Evolutionary conservation across 2,888 invertebrate genomes (phyloP), one percentile per base, ranked within the genome.

Genomic region (Atethmia centrago): DNA sequence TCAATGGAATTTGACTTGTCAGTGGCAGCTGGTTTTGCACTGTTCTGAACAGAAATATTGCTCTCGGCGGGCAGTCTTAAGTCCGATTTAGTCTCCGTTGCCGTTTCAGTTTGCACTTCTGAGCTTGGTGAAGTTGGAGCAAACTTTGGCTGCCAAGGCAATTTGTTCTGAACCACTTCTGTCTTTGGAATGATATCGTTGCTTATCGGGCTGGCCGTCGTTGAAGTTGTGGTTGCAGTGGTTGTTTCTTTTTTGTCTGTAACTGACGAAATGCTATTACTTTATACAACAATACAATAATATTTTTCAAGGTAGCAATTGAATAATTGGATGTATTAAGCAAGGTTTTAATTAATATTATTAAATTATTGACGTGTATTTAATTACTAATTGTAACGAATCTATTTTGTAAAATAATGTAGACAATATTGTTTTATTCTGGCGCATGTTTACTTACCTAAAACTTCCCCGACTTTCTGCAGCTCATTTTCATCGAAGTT

Each of bases 401-500:
- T 21, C 5, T 21, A 14, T 61, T 28, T 36, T 12, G 16, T n/a
- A 9, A 69, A 45, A 59, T 51, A 21, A n/a, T 45, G 4, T 19
- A 21, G 28, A 21, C 0, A 66, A 40, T 59, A 49, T 12, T 7
- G 7, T 45, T 45, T 36, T 28, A 45, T 25, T 12, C 0, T 47
- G 19, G 45, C 1, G 31, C 8, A 56, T 10, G 4, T 51, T 40
- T 21, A 88, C 92, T 90, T 63, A 96, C 96, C 95, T 91, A 88
- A 80, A 74, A 91, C 82, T 91, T 95, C 95, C 45, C 92, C 93
- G 78, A 95, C 94, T 85, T 95, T 96, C 82, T 96, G 96, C 71
- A 96, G 78, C 65, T 96, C 96, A 77, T 96, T 96, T 88, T 96
- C 96, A 82, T 94, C 93, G 14, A 92, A 79, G 72, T 75, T 92